Evolutionary conservation across 2,797 vertebrate genomes (phyloP).

Genomic region (Squalus acanthias): DNA sequence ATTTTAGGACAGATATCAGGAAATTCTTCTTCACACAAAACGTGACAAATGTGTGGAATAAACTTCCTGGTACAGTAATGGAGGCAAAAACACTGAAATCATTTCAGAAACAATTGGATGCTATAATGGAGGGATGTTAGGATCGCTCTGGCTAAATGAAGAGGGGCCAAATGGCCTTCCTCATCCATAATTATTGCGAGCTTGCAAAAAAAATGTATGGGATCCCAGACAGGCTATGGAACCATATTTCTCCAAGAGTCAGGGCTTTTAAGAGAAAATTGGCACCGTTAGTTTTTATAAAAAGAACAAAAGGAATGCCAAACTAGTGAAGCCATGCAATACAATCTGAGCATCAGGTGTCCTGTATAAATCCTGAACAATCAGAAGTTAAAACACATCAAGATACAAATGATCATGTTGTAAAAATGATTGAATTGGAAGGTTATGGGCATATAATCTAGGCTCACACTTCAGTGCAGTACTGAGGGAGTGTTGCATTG

Average conservation of each 20-base stretch:
- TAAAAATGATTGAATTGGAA: neutral
- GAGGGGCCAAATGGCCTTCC: neutral
- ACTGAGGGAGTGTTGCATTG: neutral
- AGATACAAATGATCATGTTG: neutral
- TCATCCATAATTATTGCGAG: neutral
- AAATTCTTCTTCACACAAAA: neutral
- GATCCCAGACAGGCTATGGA: neutral
- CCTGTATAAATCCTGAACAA: neutral
- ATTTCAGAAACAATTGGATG: neutral
- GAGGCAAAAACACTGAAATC: neutral
- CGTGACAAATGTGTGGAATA: neutral
- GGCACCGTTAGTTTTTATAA: neutral
- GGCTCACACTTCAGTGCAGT: neutral
- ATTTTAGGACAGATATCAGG: neutral
- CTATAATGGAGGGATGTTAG: neutral
- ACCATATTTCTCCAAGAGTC: neutral
- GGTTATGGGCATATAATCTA: neutral
- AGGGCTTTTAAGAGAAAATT: neutral
- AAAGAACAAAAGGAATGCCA: neutral
- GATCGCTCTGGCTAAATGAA: neutral
- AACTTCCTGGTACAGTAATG: neutral
- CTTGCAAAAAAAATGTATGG: neutral
- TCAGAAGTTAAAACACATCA: neutral
- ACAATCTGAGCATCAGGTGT: neutral
- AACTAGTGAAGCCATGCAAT: neutral